These are phyloP conservation scores for Pachydiplax longipennis DNA, from an alignment of 2,888 invertebrate genomes.

Conservation along the genomic window DNA sequence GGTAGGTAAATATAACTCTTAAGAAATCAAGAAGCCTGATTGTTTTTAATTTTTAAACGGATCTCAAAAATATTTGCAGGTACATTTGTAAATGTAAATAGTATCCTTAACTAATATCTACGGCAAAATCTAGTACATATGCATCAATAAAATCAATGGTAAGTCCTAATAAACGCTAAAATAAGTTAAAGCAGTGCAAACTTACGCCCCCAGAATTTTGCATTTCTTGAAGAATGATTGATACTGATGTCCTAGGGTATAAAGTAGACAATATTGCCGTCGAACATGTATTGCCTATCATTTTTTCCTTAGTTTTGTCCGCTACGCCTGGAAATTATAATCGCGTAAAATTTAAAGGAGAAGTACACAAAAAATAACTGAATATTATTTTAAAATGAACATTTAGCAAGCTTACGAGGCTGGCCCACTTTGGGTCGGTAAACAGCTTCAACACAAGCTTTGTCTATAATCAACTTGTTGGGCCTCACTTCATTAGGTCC, in stretches of 20 bases:
- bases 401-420: slow-evolving; percentile 63
- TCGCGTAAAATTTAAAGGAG: neutral
- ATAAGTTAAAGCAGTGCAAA: slow-evolving; percentile 32
- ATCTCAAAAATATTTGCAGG: no score
- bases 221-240: slow-evolving; percentile 83
- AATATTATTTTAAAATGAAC: no score
- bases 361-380: neutral
- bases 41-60: no score
- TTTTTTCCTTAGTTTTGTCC: slow-evolving; percentile 77
- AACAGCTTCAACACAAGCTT: slow-evolving; percentile 78
- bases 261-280: slow-evolving; percentile 72
- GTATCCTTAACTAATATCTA: no score
- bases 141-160: no score
- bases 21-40: no score
- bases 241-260: slow-evolving; percentile 82
- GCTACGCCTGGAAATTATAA: slow-evolving; percentile 62
- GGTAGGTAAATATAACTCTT: no score
- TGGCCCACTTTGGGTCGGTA: slow-evolving; percentile 80
- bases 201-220: slow-evolving; percentile 83
- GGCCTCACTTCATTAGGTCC: slow-evolving; percentile 83
- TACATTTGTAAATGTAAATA: no score
- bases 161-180: no score
- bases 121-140: no score
- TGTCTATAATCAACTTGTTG: slow-evolving; percentile 78
- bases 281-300: slow-evolving; percentile 80